These are phyloP conservation scores for Panonychus citri DNA, from an alignment of 1,140 invertebrate species.

Conservation along the genomic window DNA sequence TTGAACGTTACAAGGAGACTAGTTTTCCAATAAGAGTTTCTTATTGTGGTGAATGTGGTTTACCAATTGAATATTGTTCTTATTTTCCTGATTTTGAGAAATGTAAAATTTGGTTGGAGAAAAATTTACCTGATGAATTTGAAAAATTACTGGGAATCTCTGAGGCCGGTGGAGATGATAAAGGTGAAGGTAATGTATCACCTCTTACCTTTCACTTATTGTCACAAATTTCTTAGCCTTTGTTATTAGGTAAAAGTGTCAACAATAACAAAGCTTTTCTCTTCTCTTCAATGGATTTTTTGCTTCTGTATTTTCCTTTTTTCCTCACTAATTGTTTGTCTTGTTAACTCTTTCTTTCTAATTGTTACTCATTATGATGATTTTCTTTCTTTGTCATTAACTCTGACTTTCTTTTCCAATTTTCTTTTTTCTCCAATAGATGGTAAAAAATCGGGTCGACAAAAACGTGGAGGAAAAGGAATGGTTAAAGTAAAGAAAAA, in stretches of 20 bases:
- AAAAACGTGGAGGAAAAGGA: conserved; percentile 70
- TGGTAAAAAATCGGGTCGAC: conserved; percentile 52
- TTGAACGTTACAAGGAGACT: neutral
- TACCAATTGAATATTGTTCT: conserved; percentile 64
- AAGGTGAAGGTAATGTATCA: conserved; percentile 26
- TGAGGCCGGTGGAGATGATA: neutral
- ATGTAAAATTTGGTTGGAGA: conserved; percentile 87
- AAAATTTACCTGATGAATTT: conserved; percentile 75
- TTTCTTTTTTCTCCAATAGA: conserved; percentile 23
- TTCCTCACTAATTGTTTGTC: too few species aligned
- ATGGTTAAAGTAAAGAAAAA: conserved; percentile 68
- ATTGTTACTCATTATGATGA: too few species aligned
- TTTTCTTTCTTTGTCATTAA: too few species aligned
- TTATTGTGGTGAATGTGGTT: conserved; percentile 48
- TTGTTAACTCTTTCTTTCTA: too few species aligned
- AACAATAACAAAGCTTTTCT: too few species aligned
- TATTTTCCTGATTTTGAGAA: conserved; percentile 93
- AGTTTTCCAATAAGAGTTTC: neutral
- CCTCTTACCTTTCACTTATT: neutral
- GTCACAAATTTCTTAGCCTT: too few species aligned
- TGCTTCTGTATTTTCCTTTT: too few species aligned
- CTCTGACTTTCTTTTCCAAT: neutral
- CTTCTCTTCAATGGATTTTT: too few species aligned
- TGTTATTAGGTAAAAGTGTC: too few species aligned
- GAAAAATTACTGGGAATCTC: conserved; percentile 40